A percentile compares a stretch with the other conserved stretches of the same genome.
These are phyloP conservation scores for Melangyna quadrimaculata DNA, from an alignment of 2,888 invertebrate genomes.

Conservation along the genomic window DNA sequence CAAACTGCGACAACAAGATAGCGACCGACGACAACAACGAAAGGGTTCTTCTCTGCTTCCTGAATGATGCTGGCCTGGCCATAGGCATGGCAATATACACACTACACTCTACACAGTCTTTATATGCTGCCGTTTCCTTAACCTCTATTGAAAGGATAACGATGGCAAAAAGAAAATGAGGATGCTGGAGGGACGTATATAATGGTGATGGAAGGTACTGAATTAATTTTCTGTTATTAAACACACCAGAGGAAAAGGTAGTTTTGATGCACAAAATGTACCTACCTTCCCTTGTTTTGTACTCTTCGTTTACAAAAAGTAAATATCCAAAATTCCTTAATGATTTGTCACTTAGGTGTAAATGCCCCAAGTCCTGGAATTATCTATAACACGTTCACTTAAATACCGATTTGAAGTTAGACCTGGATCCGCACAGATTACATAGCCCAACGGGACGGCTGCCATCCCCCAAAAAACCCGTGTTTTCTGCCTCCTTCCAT, in stretches of 20 bases:
- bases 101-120: no score
- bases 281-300: slow-evolving; percentile 7
- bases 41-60: slow-evolving; percentile 36
- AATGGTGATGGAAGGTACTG: neutral
- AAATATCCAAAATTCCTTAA: slow-evolving; percentile 31
- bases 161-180: slow-evolving; percentile 38
- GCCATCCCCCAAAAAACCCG: neutral
- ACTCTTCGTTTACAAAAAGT: neutral
- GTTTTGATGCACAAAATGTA: slow-evolving; percentile 53
- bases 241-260: slow-evolving; percentile 6
- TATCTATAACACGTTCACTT: slow-evolving; percentile 54
- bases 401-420: slow-evolving; percentile 39
- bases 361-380: slow-evolving; percentile 19
- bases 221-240: slow-evolving; percentile 33
- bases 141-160: slow-evolving; percentile 21
- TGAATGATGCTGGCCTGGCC: no score
- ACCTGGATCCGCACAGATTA: neutral
- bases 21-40: slow-evolving; percentile 25
- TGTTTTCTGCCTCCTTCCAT: neutral
- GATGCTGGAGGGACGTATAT: neutral
- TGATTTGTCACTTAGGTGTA: slow-evolving; percentile 41
- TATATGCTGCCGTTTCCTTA: neutral
- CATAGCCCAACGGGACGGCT: slow-evolving; percentile 1
- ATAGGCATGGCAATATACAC: no score
- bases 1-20: slow-evolving; percentile 73